These are phyloP conservation scores for Parelbella ahira DNA, from an alignment of 2,888 invertebrate genomes.

Conservation along the genomic window DNA sequence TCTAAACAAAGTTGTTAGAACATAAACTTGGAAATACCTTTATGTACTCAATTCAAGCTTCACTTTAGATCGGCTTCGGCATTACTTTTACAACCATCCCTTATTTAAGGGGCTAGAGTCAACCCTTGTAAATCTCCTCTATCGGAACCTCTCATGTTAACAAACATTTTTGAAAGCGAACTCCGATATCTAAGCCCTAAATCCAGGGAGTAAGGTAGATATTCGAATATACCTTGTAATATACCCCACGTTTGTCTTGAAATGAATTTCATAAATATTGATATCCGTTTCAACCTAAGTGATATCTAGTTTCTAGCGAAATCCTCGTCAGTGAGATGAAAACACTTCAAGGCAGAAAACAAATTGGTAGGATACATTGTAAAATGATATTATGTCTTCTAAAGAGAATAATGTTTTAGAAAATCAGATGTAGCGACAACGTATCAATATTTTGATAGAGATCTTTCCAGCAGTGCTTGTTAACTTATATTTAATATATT, in stretches of 20 bases:
- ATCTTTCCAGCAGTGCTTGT: no score
- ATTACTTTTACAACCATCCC: constrained; percentile 32
- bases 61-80: constrained; percentile 9
- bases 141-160: constrained; percentile 44
- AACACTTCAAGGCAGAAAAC: no score
- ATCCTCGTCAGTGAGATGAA: constrained; percentile 2
- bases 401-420: no score
- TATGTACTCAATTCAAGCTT: constrained; percentile 11
- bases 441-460: no score
- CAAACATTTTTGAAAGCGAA: constrained; percentile 31
- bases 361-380: no score
- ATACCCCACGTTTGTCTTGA: background rate
- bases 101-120: constrained; percentile 42
- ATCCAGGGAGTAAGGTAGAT: background rate
- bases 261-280: constrained; percentile 18
- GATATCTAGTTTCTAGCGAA: constrained; percentile 4
- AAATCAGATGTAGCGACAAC: no score
- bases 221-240: background rate
- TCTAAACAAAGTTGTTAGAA: background rate
- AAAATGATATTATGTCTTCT: no score
- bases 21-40: background rate
- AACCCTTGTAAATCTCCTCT: constrained; percentile 52
- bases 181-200: background rate
- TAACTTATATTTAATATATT: no score
- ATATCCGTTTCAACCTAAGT: constrained; percentile 9